phyloP scores from a whole-genome alignment of 2,888 invertebrate genomes.

The Drosophila rubida region DNA sequence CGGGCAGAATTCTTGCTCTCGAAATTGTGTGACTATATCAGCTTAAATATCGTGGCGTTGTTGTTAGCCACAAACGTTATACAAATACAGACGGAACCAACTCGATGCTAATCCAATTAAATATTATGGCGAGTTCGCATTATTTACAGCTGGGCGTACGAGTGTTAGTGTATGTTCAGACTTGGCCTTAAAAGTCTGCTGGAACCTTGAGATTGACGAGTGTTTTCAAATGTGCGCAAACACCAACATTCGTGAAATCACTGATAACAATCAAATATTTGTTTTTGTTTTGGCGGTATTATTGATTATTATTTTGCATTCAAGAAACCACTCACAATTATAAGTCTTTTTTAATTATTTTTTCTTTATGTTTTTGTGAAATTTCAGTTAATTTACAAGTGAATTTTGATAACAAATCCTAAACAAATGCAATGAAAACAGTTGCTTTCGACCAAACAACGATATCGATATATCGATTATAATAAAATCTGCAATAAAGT shows the following conservation, averaged over 20 bases:
- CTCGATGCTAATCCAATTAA: slow-evolving; percentile 62
- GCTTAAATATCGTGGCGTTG: slow-evolving; percentile 20
- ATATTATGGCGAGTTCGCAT: slow-evolving; percentile 42
- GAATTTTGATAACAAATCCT: slow-evolving; percentile 48
- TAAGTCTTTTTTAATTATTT: neutral
- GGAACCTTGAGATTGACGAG: neutral
- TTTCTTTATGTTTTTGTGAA: neutral
- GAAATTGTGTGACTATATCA: neutral
- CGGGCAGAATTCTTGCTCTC: neutral
- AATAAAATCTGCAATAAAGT: neutral
- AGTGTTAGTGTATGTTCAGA: no score
- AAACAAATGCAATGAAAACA: slow-evolving; percentile 1
- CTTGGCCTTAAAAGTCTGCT: neutral
- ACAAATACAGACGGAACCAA: slow-evolving; percentile 6
- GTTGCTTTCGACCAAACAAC: neutral
- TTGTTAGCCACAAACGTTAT: slow-evolving; percentile 20
- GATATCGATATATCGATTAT: neutral
- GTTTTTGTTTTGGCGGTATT: neutral
- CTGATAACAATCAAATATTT: neutral
- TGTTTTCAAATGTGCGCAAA: slow-evolving; percentile 8
- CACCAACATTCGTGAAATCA: neutral
- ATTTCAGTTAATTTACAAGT: slow-evolving; percentile 20
- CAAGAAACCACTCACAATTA: neutral
- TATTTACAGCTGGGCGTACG: slow-evolving; percentile 17
- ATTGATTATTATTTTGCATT: neutral